A percentile compares a stretch with the other conserved stretches of the same genome.
These are phyloP conservation scores for Psylliodes chrysocephalus DNA, from an alignment of 2,888 invertebrate species.

Conservation along the genomic window DNA sequence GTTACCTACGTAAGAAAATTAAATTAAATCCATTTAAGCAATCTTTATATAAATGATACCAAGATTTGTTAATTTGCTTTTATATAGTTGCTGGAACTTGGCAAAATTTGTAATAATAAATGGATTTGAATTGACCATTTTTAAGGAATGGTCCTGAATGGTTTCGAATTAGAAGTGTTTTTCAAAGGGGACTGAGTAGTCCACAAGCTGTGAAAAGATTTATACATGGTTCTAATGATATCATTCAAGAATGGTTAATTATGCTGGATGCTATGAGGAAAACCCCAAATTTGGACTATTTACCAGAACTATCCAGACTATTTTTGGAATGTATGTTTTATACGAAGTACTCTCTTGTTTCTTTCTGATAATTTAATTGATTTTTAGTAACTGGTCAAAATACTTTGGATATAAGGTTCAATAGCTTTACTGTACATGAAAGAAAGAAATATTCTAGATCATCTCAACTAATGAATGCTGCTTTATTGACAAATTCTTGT, in stretches of 20 bases:
- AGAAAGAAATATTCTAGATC: slow-evolving; percentile 71
- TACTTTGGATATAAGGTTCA: slow-evolving; percentile 76
- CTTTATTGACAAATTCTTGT: slow-evolving; percentile 77
- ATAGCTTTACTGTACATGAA: slow-evolving; percentile 74
- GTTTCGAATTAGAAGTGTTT: slow-evolving; percentile 80
- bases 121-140: slow-evolving; percentile 35
- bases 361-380: background rate
- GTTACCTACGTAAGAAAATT: slow-evolving; percentile 78
- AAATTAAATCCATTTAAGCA: too few relatives aligned
- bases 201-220: slow-evolving; percentile 76
- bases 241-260: slow-evolving; percentile 74
- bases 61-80: too few relatives aligned
- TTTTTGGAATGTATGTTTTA: slow-evolving; percentile 82
- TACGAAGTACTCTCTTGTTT: too few relatives aligned
- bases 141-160: slow-evolving; percentile 85
- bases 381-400: slow-evolving; percentile 78
- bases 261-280: slow-evolving; percentile 62
- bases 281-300: slow-evolving; percentile 68
- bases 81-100: too few relatives aligned
- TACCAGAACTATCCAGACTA: slow-evolving; percentile 76
- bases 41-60: too few relatives aligned
- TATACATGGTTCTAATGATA: slow-evolving; percentile 71
- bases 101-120: too few relatives aligned
- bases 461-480: slow-evolving; percentile 76
- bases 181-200: slow-evolving; percentile 83